Evolutionary conservation across 2,888 invertebrate species (phyloP), one percentile per base, ranked within the genome.

Genomic region (Heliconius erato): DNA sequence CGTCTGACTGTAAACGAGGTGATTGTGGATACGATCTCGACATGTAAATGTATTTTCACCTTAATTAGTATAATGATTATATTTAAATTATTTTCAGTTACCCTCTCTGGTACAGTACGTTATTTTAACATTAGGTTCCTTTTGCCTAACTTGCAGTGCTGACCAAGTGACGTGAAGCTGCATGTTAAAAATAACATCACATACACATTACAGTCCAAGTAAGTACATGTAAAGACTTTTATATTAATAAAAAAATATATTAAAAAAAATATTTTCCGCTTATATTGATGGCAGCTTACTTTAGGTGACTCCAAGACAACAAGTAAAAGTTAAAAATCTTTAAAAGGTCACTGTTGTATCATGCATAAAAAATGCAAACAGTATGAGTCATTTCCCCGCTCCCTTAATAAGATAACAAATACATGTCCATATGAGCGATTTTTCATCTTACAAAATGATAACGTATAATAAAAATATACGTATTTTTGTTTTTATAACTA

Each of bases 251-350:
- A 16, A 49, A 40, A 40, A 35, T 9, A 9, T 35, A 35, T 1
- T 35, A 35, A 35, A 49, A 49, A 59, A 59, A 19, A 16, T 74
- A 11, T 28, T 32, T 32, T 86, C 86, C 28, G 11, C 9, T 72
- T 63, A 40, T 19, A 11, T 35, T 26, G 65, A 44, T 44, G 16
- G 26, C 3, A 44, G n/a, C 19, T n/a, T 1, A n/a, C 49, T 49
- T 54, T 28, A 49, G 2, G 14, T 16, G 44, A 26, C n/a, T 40
- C 40, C 71, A 26, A 49, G 16, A 49, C 6, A 3, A 26, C 72
- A 44, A 19, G 65, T 86, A 89, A 89, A 89, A 86, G 88, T 88
- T 87, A 86, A 86, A 88, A 85, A 85, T 84, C 85, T 86, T 84
- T 86, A 88, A 90, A 88, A 87, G 82, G 83, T 86, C 86, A 86